A percentile compares a stretch with the other conserved stretches of the same genome.
Evolutionary conservation across 2,113 vertebrate species (phyloP).

Genomic region (Australoheros scitulus): DNA sequence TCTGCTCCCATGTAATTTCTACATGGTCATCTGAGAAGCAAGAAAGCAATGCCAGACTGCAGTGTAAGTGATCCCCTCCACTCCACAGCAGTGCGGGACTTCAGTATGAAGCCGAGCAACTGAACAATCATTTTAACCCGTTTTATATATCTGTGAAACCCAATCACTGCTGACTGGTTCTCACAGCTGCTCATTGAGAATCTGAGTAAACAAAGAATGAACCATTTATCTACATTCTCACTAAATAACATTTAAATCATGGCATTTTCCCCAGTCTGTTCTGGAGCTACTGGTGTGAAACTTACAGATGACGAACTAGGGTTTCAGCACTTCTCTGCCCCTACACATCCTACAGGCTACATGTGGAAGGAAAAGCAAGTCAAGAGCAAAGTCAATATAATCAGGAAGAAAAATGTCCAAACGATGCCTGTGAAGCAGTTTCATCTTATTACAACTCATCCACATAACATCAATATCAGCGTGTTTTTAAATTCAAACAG

Average conservation of each 20-base stretch:
- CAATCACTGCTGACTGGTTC: not conserved
- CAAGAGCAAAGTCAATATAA: slow-evolving; percentile 80
- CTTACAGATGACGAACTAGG: slow-evolving; percentile 95
- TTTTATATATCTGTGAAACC: not conserved
- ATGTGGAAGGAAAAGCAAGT: slow-evolving; percentile 95
- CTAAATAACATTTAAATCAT: slow-evolving; percentile 15
- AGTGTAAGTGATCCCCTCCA: not conserved
- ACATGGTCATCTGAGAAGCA: slow-evolving; percentile 14
- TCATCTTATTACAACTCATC: slow-evolving; percentile 28
- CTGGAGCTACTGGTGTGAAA: slow-evolving; percentile 84
- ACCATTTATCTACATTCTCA: not conserved
- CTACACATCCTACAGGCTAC: slow-evolving; percentile 93
- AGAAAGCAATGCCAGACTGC: not conserved
- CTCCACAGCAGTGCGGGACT: not conserved
- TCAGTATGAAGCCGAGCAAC: not conserved
- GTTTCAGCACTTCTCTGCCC: slow-evolving; percentile 91
- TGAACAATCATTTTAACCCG: not conserved
- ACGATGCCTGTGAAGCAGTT: slow-evolving; percentile 47
- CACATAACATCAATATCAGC: slow-evolving; percentile 27
- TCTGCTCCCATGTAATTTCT: slow-evolving; percentile 14
- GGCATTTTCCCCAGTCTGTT: slow-evolving; percentile 71
- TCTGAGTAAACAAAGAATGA: not conserved
- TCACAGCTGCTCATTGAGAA: not conserved
- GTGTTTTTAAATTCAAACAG: slow-evolving; percentile 7
- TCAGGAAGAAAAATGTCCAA: slow-evolving; percentile 26